Evolutionary conservation across 2,797 vertebrate genomes (phyloP).

Genomic region (Neosalanx taihuensis): DNA sequence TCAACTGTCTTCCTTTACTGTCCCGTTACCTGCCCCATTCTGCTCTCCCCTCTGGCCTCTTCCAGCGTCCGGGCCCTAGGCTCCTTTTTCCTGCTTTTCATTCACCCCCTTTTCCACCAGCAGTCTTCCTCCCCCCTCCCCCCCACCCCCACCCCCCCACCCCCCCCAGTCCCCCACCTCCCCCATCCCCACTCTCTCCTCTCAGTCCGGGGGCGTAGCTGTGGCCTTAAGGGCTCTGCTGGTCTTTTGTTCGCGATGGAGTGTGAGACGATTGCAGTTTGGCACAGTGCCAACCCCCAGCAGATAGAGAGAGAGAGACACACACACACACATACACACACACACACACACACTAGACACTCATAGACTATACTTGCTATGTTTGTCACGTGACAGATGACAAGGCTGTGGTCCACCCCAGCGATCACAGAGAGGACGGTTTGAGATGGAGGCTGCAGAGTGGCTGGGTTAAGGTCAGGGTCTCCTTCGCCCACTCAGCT

Average conservation of each 20-base stretch:
- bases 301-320: slow-evolving; percentile 16
- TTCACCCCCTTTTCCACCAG: slow-evolving; percentile 23
- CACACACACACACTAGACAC: not conserved
- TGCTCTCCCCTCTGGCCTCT: slow-evolving; percentile 8
- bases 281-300: slow-evolving; percentile 50
- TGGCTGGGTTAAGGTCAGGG: not conserved
- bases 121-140: slow-evolving; percentile 28
- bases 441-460: not conserved
- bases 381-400: no score
- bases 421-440: not conserved
- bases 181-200: not conserved
- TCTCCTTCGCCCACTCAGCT: not conserved
- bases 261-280: slow-evolving; percentile 59
- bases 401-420: not conserved
- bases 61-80: slow-evolving; percentile 6
- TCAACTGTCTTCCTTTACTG: slow-evolving; percentile 4
- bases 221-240: slow-evolving; percentile 36
- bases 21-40: slow-evolving; percentile 20
- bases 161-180: slow-evolving; percentile 7
- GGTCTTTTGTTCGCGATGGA: slow-evolving; percentile 65
- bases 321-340: not conserved
- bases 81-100: slow-evolving; percentile 36
- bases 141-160: not conserved
- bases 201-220: slow-evolving; percentile 36
- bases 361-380: not conserved